Conservation (phyloP, 1,140 invertebrate genomes). For the Kradibia gibbosae region DNA sequence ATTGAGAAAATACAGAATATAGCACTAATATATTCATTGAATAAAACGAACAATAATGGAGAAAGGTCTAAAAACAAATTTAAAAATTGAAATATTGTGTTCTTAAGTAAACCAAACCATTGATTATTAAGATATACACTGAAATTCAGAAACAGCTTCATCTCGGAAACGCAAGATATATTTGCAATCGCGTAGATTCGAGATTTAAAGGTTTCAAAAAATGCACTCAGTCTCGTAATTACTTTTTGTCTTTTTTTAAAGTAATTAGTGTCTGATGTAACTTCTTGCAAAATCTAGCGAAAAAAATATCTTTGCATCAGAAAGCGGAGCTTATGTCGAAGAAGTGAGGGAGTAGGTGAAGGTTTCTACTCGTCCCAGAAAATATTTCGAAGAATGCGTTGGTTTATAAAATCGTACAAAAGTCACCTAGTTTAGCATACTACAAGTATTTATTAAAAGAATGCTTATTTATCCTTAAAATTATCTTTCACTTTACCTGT, state of each 20-base stretch:
- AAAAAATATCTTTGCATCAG: no score
- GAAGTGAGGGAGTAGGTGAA: slow-evolving; percentile 42
- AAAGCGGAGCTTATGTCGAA: no score
- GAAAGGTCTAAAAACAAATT: no score
- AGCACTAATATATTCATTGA: no score
- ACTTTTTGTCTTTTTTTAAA: slow-evolving; percentile 13
- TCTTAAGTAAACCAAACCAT: background rate
- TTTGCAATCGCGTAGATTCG: slow-evolving; percentile 48
- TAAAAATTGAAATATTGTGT: background rate
- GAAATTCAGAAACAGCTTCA: background rate
- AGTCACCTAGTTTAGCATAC: no score
- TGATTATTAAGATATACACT: background rate
- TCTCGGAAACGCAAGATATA: background rate
- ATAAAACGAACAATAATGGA: no score
- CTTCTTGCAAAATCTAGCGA: no score
- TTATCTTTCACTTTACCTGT: no score
- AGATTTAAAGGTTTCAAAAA: slow-evolving; percentile 70
- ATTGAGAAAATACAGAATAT: no score
- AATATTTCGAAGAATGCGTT: background rate
- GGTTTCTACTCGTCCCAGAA: slow-evolving; percentile 25
- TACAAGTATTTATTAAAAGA: no score
- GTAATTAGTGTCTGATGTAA: slow-evolving; percentile 43
- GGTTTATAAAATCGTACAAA: no score
- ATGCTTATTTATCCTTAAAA: no score
- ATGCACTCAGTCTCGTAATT: slow-evolving; percentile 61